Base-by-base conservation (phyloP, 2,888 invertebrate genomes). In the Eumerus sabulonum region DNA sequence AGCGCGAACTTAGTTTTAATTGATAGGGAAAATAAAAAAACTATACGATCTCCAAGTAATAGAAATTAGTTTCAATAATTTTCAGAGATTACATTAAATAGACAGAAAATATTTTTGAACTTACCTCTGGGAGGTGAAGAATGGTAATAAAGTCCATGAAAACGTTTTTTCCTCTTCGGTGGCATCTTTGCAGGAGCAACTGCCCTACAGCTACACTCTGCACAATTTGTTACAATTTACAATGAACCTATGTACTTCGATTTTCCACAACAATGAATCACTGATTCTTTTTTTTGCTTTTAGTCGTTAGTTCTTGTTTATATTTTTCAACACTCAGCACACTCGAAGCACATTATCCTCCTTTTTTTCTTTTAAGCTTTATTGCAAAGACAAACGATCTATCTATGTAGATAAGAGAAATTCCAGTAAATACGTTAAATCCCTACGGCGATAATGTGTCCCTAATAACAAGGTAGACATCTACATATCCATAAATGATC, bases 121-220 rank as follows among this genome's bases (percentile, higher is more conserved):
- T 87, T 85, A 89, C 89, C 87, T 83, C 88, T 88, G 53, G 89
- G 89, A 70, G 88, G 88, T 81, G 89, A 88, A 76, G 89, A 89
- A 83, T 89, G 89, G 84, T 86, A 89, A 77, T 89, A 89, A 70
- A 89, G 83, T 81, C 89, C 89, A 83, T 89, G 89, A 82, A 86
- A 86, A 77, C 86, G 84, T 81, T 87, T 85, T 73, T 88, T 84
- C 44, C 89, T 85, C 81, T 88, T 89, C 62, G 88, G 88, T 70
- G 88, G 88, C 88, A 88, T 88, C 60, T 66, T 83, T 53, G 27
- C 18, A 40, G 36, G 7, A 56, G n/a, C n/a, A n/a, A n/a, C n/a
- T n/a, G n/a, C n/a, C n/a, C n/a, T n/a, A n/a, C n/a, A 76, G 40
- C 9, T n/a, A 14, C 13, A 57, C 63, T 56, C 38, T 53, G 13